Base-by-base conservation (phyloP, 2,888 invertebrate species). In the Alsophila aescularia region DNA sequence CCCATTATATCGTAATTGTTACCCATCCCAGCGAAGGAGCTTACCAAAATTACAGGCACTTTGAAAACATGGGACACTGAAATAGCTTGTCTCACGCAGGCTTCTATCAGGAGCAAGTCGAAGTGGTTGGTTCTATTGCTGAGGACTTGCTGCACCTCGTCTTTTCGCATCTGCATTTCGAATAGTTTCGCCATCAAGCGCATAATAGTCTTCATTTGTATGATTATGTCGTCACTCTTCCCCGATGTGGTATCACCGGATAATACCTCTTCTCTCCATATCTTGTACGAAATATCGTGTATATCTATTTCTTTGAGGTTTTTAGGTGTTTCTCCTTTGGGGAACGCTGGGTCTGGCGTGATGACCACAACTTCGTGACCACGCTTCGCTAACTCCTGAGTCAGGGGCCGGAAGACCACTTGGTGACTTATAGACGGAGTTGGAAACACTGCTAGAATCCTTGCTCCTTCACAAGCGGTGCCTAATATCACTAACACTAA, bases 81-180 rank as follows among this genome's bases (percentile, higher is more conserved):
- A 13, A 67, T 32, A 0, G 64, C 53, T 2, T 62, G 51, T 37
- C 60, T 50, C 8, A 51, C 60, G 53, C 61, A 60, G 0, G 61
- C 60, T 57, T 70, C 70, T 32, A 62, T 5, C 14, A 70, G 35
- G n/a, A 71, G 45, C 12, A 71, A 43, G 57, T 71, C 67, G 14
- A 58, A 69, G 10, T 61, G 43, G 7, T 29, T 29, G 0, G 27
- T 49, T 35, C 56, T 48, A 4, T 58, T 55, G 1, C 24, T 14
- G 10, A 64, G 7, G 3, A 59, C 18, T 2, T 51, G 32, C 16
- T 53, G 44, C 2, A 61, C 47, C 34, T 58, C 50, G 5, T 54
- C 42, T 10, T 42, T 34, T 12, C 39, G 32, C 18, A 62, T 39
- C 48, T 62, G 61, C 10, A 49, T 21, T 13, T 58, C 56, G 9